phyloP scores from a whole-genome alignment of 2,797 vertebrate genomes.

The Macropus fuliginosus region DNA sequence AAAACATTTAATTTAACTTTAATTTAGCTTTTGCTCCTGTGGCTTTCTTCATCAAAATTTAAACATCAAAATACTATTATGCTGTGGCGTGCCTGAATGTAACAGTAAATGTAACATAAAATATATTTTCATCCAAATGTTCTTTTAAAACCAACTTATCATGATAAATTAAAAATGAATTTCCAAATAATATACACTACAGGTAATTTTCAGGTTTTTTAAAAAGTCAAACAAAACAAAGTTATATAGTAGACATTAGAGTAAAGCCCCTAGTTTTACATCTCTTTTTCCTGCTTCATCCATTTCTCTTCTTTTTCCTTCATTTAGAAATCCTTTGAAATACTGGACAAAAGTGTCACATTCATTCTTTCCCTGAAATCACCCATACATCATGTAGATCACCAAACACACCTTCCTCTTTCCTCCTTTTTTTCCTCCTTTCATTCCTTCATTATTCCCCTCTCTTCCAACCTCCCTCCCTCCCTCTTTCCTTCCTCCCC shows the following conservation, averaged over 20 bases:
- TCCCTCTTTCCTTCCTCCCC: not conserved
- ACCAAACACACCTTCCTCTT: not conserved
- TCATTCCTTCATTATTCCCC: not conserved
- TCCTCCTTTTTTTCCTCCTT: not conserved
- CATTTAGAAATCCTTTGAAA: not conserved
- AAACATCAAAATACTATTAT: conserved; percentile 13
- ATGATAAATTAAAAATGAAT: conserved; percentile 15
- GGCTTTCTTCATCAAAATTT: conserved; percentile 47
- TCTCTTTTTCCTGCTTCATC: not conserved
- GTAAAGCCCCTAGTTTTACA: not conserved
- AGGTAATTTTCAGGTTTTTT: not conserved
- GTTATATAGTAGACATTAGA: not conserved
- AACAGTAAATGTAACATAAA: conserved; percentile 10
- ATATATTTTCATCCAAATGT: conserved; percentile 10
- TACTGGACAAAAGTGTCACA: not conserved
- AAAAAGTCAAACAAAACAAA: conserved; percentile 20
- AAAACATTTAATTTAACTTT: conserved; percentile 56
- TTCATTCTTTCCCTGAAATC: not conserved
- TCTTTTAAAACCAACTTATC: conserved; percentile 43
- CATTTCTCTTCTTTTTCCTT: not conserved
- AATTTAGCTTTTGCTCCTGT: conserved; percentile 52
- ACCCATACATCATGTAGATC: not conserved
- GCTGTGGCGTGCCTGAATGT: not conserved
- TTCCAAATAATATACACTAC: conserved; percentile 26
- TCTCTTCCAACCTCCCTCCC: not conserved